Conservation (phyloP, 2,888 invertebrate species). For the Drosophila falleni region DNA sequence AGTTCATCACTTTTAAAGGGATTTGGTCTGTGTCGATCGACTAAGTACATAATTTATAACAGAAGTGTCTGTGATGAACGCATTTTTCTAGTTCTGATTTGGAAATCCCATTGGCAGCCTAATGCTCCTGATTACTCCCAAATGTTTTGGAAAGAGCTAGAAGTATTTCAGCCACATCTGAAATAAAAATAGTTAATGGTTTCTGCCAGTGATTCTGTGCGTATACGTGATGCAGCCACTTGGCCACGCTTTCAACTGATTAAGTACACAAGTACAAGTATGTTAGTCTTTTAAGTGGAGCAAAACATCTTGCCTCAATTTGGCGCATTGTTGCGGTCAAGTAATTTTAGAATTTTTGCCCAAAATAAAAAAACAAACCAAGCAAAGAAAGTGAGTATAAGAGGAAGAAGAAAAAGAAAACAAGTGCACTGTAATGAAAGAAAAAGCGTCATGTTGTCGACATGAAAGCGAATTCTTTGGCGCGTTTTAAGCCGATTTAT, state of each 20-base stretch:
- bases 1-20: neutral
- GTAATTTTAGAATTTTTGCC: conserved; percentile 60
- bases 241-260: conserved; percentile 75
- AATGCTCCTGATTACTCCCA: conserved; percentile 26
- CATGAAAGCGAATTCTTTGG: conserved; percentile 69
- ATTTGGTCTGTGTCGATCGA: neutral
- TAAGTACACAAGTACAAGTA: no score
- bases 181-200: neutral
- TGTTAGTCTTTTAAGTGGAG: conserved; percentile 34
- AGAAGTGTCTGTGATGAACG: conserved; percentile 16
- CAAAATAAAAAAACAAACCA: conserved; percentile 28
- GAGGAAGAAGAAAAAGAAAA: conserved; percentile 39
- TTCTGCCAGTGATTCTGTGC: conserved; percentile 38
- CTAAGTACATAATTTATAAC: conserved; percentile 7
- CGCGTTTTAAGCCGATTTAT: conserved; percentile 70
- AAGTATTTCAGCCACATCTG: conserved; percentile 29
- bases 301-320: conserved; percentile 67
- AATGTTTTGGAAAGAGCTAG: conserved; percentile 26
- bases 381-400: conserved; percentile 14
- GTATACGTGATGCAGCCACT: conserved; percentile 53
- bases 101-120: conserved; percentile 7
- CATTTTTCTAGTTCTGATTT: conserved; percentile 18
- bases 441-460: conserved; percentile 51
- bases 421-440: conserved; percentile 66
- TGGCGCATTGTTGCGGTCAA: conserved; percentile 74